Evolutionary conservation across 1,140 invertebrate species (phyloP).

Genomic region (Diabrotica virgifera): DNA sequence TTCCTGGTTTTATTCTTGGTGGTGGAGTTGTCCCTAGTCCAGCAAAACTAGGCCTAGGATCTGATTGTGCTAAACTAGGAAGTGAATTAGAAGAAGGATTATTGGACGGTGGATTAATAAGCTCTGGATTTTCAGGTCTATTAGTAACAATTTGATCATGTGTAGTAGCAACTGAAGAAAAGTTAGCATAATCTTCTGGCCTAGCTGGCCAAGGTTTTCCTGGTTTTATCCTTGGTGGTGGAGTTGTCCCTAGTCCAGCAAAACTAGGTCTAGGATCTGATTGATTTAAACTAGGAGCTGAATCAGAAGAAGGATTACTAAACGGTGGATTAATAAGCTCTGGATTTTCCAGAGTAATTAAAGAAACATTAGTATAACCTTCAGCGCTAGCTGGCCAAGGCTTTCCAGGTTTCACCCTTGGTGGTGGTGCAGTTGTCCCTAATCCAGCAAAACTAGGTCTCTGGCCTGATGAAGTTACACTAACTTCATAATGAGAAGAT

Average conservation of each 20-base stretch:
- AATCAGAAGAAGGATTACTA: neutral
- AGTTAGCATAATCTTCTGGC: constrained; percentile 6
- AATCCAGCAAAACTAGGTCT: constrained; percentile 18
- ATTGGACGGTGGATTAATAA: neutral
- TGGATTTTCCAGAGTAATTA: no score
- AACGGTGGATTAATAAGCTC: no score
- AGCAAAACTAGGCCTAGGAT: neutral
- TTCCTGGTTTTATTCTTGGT: neutral
- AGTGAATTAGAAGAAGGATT: neutral
- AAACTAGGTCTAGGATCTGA: constrained; percentile 14
- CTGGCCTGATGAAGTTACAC: no score
- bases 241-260: constrained; percentile 5
- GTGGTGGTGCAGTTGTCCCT: neutral
- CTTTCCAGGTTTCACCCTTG: constrained; percentile 4
- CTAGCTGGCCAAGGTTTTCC: constrained; percentile 23
- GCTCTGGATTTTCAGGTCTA: neutral
- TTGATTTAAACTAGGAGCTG: neutral
- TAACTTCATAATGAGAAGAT: no score
- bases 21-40: neutral
- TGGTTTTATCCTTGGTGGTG: neutral
- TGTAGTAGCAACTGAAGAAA: neutral
- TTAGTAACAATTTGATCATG: neutral
- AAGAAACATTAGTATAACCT: neutral
- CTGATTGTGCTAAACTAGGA: neutral
- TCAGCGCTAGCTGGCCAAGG: constrained; percentile 21